phyloP scores from a whole-genome alignment of 2,888 invertebrate genomes.

The Trichogramma dendrolimi region DNA sequence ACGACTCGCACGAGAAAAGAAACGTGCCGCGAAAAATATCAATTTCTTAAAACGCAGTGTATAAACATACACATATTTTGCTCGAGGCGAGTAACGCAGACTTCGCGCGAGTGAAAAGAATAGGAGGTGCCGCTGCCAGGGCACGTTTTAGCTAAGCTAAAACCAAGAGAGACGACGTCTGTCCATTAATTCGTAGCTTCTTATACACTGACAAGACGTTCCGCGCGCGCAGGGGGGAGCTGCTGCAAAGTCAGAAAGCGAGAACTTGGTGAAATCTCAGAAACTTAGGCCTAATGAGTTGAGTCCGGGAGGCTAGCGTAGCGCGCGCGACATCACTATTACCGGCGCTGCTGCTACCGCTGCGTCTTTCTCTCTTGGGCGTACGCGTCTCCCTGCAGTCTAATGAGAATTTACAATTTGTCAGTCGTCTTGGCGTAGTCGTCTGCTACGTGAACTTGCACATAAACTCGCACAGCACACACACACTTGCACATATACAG shows the following conservation, averaged over 20 bases:
- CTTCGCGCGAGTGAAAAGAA: too few relatives aligned
- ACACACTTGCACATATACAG: not conserved
- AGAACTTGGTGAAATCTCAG: slow-evolving; percentile 3
- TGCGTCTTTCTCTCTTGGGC: too few relatives aligned
- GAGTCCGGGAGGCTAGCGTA: slow-evolving; percentile 1
- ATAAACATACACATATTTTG: too few relatives aligned
- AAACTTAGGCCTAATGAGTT: slow-evolving; percentile 20
- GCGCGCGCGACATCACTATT: not conserved
- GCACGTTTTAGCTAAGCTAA: too few relatives aligned
- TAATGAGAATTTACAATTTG: slow-evolving; percentile 26
- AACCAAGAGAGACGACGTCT: too few relatives aligned
- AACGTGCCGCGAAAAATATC: too few relatives aligned
- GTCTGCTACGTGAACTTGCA: not conserved
- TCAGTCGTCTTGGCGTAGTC: slow-evolving; percentile 7
- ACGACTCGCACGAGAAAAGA: too few relatives aligned
- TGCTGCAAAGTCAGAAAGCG: not conserved
- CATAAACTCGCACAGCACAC: not conserved
- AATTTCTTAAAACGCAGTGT: too few relatives aligned
- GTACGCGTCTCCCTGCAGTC: not conserved
- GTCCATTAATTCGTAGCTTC: too few relatives aligned
- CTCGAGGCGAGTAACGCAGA: too few relatives aligned
- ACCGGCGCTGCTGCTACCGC: too few relatives aligned
- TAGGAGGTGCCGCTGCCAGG: too few relatives aligned
- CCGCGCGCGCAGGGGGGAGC: not conserved
- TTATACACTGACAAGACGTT: not conserved